Evolutionary conservation across 2,797 vertebrate genomes (phyloP).

Genomic region (Hypotaenidia okinawae): DNA sequence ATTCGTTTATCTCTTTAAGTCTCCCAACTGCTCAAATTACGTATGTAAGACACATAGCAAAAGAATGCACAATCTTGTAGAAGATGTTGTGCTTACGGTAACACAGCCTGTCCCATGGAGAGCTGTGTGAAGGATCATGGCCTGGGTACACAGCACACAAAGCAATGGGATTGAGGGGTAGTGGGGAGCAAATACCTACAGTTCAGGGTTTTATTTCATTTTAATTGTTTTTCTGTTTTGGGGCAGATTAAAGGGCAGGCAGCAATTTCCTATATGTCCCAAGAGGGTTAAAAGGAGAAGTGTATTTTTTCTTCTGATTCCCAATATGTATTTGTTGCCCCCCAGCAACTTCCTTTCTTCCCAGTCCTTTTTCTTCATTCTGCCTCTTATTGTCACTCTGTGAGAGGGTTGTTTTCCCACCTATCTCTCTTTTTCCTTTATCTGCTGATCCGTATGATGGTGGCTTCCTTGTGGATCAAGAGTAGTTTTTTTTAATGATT

Average conservation of each 20-base stretch:
- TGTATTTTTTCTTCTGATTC: constrained; percentile 19
- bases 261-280: constrained; percentile 66
- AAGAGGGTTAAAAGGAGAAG: constrained; percentile 16
- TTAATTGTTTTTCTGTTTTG: constrained; percentile 57
- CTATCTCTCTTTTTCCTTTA: neutral
- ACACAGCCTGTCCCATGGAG: neutral
- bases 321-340: constrained; percentile 4
- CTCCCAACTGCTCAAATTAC: neutral
- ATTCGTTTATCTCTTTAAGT: neutral
- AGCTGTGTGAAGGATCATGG: neutral
- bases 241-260: constrained; percentile 54
- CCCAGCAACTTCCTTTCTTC: constrained; percentile 52
- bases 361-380: neutral
- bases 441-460: neutral
- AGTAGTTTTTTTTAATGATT: constrained; percentile 15
- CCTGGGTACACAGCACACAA: neutral
- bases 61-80: neutral
- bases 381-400: neutral
- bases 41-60: neutral
- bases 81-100: neutral
- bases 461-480: neutral
- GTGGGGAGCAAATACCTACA: neutral
- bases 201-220: constrained; percentile 61
- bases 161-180: neutral
- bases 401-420: neutral